Conservation (phyloP, 2,797 vertebrate species). For the Micromesistius poutassou region DNA sequence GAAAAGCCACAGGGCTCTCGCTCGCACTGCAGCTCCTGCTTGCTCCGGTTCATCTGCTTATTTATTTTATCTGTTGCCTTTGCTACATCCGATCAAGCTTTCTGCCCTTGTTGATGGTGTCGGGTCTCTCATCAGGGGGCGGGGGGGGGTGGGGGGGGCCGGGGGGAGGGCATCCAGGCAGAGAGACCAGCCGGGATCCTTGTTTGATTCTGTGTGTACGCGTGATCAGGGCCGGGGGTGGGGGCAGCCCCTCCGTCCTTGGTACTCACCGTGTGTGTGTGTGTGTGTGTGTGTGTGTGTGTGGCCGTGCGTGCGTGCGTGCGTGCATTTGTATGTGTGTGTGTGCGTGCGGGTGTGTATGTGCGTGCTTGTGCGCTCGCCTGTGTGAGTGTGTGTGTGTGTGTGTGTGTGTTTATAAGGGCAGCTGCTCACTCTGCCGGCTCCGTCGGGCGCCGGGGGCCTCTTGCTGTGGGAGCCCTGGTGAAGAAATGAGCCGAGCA, state of each 20-base stretch:
- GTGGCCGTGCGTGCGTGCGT: constrained; percentile 25
- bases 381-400: constrained; percentile 39
- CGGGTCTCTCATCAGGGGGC: constrained; percentile 33
- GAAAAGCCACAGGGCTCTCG: background rate
- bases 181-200: constrained; percentile 33
- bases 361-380: constrained; percentile 33
- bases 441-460: constrained; percentile 34
- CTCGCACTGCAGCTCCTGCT: background rate
- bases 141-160: no score
- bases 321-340: constrained; percentile 36
- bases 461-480: constrained; percentile 18
- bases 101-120: constrained; percentile 28
- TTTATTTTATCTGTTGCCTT: constrained; percentile 9
- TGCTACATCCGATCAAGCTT: constrained; percentile 25
- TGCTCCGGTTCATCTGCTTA: background rate
- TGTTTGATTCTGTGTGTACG: constrained; percentile 38
- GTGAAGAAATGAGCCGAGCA: constrained; percentile 33
- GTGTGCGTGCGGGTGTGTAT: constrained; percentile 24
- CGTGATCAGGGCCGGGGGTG: constrained; percentile 46
- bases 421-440: constrained; percentile 49
- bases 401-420: constrained; percentile 55
- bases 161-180: constrained; percentile 24
- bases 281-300: constrained; percentile 45
- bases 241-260: constrained; percentile 43
- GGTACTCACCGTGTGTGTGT: constrained; percentile 43